Conservation (phyloP, 2,888 invertebrate genomes). For the Sipha maydis region DNA sequence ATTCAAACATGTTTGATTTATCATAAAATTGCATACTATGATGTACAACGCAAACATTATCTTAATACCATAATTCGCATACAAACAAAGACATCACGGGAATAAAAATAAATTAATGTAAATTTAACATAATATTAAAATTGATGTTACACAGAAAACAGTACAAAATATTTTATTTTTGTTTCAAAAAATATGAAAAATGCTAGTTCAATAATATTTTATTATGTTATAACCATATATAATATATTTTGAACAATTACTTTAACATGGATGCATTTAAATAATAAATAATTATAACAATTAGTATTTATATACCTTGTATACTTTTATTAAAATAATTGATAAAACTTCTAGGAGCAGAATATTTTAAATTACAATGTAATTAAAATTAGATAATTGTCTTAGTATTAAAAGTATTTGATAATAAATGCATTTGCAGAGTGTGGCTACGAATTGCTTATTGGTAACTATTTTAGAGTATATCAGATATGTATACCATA, state of each 20-base stretch:
- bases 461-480: constrained; percentile 45
- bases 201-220: too few species aligned
- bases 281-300: background rate
- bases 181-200: too few species aligned
- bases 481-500: background rate
- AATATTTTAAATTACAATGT: background rate
- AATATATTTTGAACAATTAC: too few species aligned
- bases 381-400: background rate
- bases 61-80: background rate
- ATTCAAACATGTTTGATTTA: background rate
- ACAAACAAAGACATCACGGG: background rate
- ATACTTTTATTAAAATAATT: background rate
- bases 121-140: too few species aligned
- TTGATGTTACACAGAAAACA: too few species aligned
- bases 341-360: background rate
- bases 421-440: background rate
- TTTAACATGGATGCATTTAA: background rate
- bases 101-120: background rate
- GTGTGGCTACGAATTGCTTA: constrained; percentile 9
- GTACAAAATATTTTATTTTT: too few species aligned
- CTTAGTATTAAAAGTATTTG: background rate
- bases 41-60: background rate
- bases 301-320: background rate
- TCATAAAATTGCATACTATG: background rate
- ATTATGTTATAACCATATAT: too few species aligned